Conservation (phyloP, 2,888 invertebrate genomes). For the Loripinus fragilis region DNA sequence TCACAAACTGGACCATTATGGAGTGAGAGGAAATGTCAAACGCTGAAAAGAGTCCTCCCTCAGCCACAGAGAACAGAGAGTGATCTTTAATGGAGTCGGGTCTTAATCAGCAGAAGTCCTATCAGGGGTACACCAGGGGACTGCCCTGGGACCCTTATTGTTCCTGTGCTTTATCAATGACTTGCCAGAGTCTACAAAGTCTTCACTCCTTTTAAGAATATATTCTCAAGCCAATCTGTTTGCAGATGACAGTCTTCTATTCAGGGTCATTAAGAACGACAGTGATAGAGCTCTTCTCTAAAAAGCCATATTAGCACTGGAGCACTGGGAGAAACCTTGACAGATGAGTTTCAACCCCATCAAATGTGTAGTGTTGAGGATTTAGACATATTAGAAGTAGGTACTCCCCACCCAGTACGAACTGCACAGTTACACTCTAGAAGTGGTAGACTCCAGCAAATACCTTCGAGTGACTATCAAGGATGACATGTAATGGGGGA, state of each 20-base stretch:
- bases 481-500: neutral
- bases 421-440: neutral
- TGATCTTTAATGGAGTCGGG: constrained; percentile 1
- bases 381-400: neutral
- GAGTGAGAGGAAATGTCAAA: neutral
- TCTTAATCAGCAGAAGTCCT: neutral
- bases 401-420: neutral
- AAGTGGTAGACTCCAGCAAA: constrained; percentile 13
- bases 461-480: constrained; percentile 2
- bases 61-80: neutral
- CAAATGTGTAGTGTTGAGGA: neutral
- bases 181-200: constrained; percentile 5
- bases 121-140: neutral
- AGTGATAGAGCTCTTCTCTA: constrained; percentile 11
- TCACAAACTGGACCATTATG: constrained; percentile 6
- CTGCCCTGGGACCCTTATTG: neutral
- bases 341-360: neutral
- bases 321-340: neutral
- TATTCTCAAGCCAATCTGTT: constrained; percentile 2
- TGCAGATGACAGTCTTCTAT: neutral
- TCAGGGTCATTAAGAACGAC: neutral
- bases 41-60: neutral
- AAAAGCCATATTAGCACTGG: neutral
- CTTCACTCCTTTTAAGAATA: too few species aligned
- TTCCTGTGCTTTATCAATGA: neutral